These are phyloP conservation scores for Ormyrus thymus DNA, from an alignment of 2,888 invertebrate species.

Conservation along the genomic window DNA sequence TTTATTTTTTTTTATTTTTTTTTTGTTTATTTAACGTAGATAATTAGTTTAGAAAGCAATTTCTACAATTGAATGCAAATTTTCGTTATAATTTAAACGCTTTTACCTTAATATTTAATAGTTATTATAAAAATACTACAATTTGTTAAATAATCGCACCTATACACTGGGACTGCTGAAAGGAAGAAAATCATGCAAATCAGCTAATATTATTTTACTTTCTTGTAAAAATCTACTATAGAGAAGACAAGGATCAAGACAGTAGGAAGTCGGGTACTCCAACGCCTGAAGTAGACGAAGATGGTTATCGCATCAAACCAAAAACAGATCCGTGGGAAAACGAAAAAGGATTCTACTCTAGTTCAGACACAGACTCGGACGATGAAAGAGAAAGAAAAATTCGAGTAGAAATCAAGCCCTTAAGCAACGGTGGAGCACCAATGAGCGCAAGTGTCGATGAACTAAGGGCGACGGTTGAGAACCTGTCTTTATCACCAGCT, in stretches of 20 bases:
- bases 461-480: slow-evolving; percentile 92
- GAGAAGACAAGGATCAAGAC: slow-evolving; percentile 83
- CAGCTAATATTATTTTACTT: slow-evolving; percentile 4
- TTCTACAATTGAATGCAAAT: background rate
- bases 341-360: slow-evolving; percentile 91
- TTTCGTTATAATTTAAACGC: background rate
- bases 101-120: too few species aligned
- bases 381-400: slow-evolving; percentile 93
- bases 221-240: slow-evolving; percentile 61
- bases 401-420: slow-evolving; percentile 95
- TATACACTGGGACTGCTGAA: slow-evolving; percentile 48
- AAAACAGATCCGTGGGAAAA: slow-evolving; percentile 86
- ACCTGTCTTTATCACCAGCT: slow-evolving; percentile 88
- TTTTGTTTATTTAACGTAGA: background rate
- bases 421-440: slow-evolving; percentile 91
- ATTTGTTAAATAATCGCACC: background rate
- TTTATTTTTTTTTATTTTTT: slow-evolving; percentile 9
- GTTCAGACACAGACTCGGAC: slow-evolving; percentile 90
- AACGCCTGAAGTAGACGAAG: slow-evolving; percentile 92
- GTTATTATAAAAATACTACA: too few species aligned
- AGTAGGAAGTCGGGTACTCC: slow-evolving; percentile 76
- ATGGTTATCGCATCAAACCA: slow-evolving; percentile 93
- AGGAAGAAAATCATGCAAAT: background rate
- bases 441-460: slow-evolving; percentile 98
- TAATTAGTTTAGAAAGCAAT: background rate